Percentiles rank a stretch among this genome's conserved stretches.
Conservation (phyloP, 2,113 vertebrate species). For the Dicerorhinus sumatrensis region DNA sequence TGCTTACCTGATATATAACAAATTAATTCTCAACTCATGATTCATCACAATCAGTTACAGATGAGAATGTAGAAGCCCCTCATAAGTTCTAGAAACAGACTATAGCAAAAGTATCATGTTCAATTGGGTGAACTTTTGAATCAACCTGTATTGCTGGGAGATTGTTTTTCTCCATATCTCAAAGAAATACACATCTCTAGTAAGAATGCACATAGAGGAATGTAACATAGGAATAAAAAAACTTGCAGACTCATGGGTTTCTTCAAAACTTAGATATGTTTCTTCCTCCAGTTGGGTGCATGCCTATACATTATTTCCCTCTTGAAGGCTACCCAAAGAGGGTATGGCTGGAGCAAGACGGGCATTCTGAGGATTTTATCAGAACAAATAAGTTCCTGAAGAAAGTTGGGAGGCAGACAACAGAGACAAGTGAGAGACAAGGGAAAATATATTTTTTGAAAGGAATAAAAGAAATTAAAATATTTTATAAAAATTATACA, state of each 20-base stretch:
- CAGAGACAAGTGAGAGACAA: not conserved
- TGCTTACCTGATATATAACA: not conserved
- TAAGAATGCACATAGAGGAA: not conserved
- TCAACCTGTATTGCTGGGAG: not conserved
- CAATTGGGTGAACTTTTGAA: not conserved
- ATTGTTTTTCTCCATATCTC: not conserved
- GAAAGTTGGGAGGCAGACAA: not conserved
- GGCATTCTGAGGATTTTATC: not conserved
- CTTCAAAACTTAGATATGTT: not conserved
- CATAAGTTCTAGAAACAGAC: not conserved
- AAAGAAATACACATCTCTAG: not conserved
- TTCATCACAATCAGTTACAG: not conserved
- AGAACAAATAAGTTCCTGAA: not conserved
- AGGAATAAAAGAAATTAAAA: not conserved
- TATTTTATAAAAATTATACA: not conserved
- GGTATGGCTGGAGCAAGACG: not conserved
- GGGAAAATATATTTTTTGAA: not conserved
- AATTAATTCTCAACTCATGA: not conserved
- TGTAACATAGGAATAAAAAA: not conserved
- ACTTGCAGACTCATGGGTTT: not conserved
- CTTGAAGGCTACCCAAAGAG: not conserved
- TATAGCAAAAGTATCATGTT: not conserved
- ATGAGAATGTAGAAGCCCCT: not conserved
- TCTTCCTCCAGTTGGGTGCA: not conserved
- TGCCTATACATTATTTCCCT: not conserved